phyloP scores from a whole-genome alignment of 2,888 invertebrate species.

The Pogonocherus hispidulus region DNA sequence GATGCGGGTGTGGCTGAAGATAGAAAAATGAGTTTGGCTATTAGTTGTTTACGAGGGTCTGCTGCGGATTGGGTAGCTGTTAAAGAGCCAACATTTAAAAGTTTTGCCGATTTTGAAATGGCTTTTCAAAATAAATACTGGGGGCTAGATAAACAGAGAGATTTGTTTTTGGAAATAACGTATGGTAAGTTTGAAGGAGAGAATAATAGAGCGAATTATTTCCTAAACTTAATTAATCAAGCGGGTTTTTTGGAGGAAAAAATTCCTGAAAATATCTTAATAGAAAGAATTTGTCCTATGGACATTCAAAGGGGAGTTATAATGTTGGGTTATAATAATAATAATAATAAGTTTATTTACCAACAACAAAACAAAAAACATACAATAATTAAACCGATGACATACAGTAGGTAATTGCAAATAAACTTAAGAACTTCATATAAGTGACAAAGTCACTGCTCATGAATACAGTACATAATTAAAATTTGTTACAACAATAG shows the following conservation, averaged over 20 bases:
- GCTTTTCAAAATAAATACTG: constrained; percentile 30
- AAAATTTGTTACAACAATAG: no score
- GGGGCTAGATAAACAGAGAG: constrained; percentile 28
- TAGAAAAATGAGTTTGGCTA: constrained; percentile 22
- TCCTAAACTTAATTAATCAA: not conserved
- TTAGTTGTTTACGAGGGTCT: constrained; percentile 21
- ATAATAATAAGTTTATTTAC: no score
- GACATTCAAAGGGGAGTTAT: no score
- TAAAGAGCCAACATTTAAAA: constrained; percentile 20
- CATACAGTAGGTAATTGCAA: no score
- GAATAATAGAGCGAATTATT: constrained; percentile 2
- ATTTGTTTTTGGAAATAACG: constrained; percentile 24
- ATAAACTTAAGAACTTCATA: no score
- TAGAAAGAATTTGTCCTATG: not conserved
- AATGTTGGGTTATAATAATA: no score
- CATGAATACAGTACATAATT: no score
- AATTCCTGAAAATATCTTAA: not conserved
- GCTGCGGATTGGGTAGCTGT: constrained; percentile 32
- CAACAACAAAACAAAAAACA: no score
- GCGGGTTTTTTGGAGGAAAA: not conserved
- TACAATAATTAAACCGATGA: no score
- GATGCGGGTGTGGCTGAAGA: constrained; percentile 32
- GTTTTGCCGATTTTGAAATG: constrained; percentile 10
- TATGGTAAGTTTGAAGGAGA: constrained; percentile 6
- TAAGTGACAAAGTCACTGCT: no score